Base-by-base conservation (phyloP, 2,888 invertebrate species). In the Drosophila sordidula region DNA sequence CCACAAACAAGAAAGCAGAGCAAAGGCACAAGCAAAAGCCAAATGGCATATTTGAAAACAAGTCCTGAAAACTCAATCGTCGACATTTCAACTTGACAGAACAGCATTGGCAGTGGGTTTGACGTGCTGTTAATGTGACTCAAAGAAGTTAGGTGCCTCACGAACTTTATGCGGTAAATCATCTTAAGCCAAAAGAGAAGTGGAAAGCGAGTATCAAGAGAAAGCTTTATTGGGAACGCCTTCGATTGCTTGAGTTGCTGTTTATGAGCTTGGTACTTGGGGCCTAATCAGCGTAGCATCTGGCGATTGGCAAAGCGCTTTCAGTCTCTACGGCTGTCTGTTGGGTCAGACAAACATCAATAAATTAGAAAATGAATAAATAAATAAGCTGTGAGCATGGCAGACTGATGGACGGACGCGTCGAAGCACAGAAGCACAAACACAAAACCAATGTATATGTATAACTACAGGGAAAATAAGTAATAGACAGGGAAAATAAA, bases 281-380 rank as follows among this genome's bases (percentile, higher is more conserved):
- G 45, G 46, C 63, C 68, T 75, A 72, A 75, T 75, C 75, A 75
- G 68, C 57, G 57, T 32, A 74, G 72, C 78, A 78, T 69, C 78
- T 78, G 78, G 70, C 55, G 59, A 69, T 58, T 77, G 74, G 73
- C 58, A 67, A 55, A 72, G 18, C 62, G 78, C 67, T 73, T 59
- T 75, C 58, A 57, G 74, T 54, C 54, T 72, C 63, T 74, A 70
- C 54, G 64, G 69, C 76, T 62, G 76, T 67, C 72, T 78, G 73
- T 69, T 70, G 82, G 86, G 84, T 82, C 84, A 86, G 80, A 87
- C 80, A 87, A 85, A 79, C 84, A 86, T 87, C 87, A 87, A 87
- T 86, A 86, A 87, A 87, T 87, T 83, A 87, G 87, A 87, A 87
- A 87, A 86, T 87, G 87, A 86, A 87, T 87, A 87, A 87, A 87